Conservation (phyloP, 2,113 vertebrate genomes). For the Oryzias curvinotus region DNA sequence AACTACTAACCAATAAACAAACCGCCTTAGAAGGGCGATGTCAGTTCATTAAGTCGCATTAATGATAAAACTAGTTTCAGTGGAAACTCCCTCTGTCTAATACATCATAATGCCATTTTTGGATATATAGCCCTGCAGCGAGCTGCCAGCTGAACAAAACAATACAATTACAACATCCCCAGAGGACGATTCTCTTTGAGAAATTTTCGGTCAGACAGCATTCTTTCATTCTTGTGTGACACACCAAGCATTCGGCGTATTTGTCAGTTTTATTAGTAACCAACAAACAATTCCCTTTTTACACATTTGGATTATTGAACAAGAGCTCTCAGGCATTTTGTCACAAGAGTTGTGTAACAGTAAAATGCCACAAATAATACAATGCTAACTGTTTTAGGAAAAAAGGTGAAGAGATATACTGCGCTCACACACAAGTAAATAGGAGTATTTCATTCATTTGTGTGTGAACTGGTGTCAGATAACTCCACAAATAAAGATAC, state of each 20-base stretch:
- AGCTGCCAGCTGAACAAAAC: constrained; percentile 30
- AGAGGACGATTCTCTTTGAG: constrained; percentile 7
- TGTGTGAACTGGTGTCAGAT: constrained; percentile 68
- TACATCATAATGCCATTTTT: constrained; percentile 55
- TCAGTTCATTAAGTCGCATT: not conserved
- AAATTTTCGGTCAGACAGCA: not conserved
- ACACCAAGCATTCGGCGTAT: not conserved
- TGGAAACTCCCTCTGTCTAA: constrained; percentile 37
- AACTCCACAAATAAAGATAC: constrained; percentile 76
- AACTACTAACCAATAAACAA: too few relatives aligned
- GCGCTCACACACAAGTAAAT: constrained; percentile 34
- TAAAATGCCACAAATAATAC: constrained; percentile 69
- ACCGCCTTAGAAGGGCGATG: too few relatives aligned
- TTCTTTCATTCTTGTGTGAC: not conserved
- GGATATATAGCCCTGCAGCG: constrained; percentile 43
- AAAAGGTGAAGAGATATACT: constrained; percentile 50
- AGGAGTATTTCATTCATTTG: constrained; percentile 43
- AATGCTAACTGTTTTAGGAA: constrained; percentile 55
- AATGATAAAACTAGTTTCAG: not conserved
- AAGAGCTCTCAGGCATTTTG: constrained; percentile 61
- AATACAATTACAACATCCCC: constrained; percentile 37
- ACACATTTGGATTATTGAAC: constrained; percentile 78
- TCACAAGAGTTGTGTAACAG: constrained; percentile 65
- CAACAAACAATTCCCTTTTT: constrained; percentile 81
- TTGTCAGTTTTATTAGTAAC: constrained; percentile 88